Conservation (phyloP, 2,113 vertebrate species). For the Narcine bancroftii region DNA sequence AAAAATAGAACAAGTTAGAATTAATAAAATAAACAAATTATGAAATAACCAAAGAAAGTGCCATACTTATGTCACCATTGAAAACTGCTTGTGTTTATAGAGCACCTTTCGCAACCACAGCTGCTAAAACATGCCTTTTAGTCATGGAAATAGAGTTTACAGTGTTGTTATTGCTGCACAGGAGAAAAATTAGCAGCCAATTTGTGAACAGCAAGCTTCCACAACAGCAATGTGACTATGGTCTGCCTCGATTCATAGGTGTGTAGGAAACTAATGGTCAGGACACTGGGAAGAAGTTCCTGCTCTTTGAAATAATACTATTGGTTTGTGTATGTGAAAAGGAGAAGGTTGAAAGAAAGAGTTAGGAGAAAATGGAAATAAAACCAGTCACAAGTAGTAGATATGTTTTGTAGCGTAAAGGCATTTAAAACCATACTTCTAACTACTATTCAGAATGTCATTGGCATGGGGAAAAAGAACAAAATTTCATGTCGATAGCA, state of each 20-base stretch:
- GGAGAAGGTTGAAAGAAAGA: background rate
- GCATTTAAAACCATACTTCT: background rate
- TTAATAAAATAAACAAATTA: background rate
- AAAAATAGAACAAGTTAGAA: constrained; percentile 14
- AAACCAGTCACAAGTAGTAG: background rate
- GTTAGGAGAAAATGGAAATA: background rate
- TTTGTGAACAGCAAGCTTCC: no score
- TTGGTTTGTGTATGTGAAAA: background rate
- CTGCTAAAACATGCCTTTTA: no score
- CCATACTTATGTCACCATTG: no score
- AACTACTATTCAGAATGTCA: background rate
- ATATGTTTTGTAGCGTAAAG: background rate
- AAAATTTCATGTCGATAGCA: background rate
- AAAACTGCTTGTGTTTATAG: no score
- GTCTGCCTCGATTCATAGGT: no score
- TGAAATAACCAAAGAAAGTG: background rate
- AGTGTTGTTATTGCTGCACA: no score
- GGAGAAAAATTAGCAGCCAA: no score
- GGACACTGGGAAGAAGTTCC: background rate
- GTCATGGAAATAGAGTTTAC: no score
- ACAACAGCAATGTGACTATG: no score
- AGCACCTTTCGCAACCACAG: no score
- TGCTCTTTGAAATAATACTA: background rate
- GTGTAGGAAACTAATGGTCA: no score
- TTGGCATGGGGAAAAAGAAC: background rate